A percentile compares a stretch with the other conserved stretches of the same genome.
phyloP scores from a whole-genome alignment of 37 sponge, comb jelly and placozoan species.

The Sycon ciliatum region DNA sequence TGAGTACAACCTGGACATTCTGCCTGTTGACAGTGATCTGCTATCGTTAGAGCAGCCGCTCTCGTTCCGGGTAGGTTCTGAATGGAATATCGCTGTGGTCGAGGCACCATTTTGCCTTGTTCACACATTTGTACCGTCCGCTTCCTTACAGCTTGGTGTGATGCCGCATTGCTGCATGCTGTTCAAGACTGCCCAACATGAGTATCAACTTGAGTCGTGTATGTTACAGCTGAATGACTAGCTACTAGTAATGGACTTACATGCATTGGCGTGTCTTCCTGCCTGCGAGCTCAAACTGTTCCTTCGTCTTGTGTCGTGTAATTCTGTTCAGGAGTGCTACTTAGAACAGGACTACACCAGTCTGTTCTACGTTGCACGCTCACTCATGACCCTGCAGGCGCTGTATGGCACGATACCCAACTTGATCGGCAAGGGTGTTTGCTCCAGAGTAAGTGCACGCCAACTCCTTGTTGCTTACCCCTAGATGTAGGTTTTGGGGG shows the following conservation, averaged over 20 bases:
- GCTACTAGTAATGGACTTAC: background rate
- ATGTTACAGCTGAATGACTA: background rate
- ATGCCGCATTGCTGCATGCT: too few relatives aligned
- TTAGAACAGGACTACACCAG: slow-evolving; percentile 23
- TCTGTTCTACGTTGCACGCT: slow-evolving; percentile 46
- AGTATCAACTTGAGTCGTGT: background rate
- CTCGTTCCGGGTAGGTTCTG: slow-evolving; percentile 53
- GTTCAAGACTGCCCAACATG: background rate
- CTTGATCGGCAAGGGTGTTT: slow-evolving; percentile 67
- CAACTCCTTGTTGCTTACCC: too few relatives aligned
- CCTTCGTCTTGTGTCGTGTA: background rate
- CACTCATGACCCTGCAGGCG: slow-evolving; percentile 69
- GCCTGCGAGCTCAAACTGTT: background rate
- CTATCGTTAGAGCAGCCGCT: slow-evolving; percentile 56
- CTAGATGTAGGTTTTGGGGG: too few relatives aligned
- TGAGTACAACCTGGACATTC: slow-evolving; percentile 65
- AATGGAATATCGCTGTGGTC: too few relatives aligned
- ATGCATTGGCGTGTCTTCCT: background rate
- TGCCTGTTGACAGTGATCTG: slow-evolving; percentile 79
- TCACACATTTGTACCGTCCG: too few relatives aligned
- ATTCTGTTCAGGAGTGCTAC: slow-evolving; percentile 13
- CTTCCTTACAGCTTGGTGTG: too few relatives aligned
- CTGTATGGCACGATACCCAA: slow-evolving; percentile 84
- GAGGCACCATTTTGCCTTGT: too few relatives aligned
- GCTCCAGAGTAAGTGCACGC: slow-evolving; percentile 50